Percentiles rank a stretch among this genome's conserved stretches.
Evolutionary conservation across 1,140 invertebrate species (phyloP).

Genomic region (Scylla paramamosain): DNA sequence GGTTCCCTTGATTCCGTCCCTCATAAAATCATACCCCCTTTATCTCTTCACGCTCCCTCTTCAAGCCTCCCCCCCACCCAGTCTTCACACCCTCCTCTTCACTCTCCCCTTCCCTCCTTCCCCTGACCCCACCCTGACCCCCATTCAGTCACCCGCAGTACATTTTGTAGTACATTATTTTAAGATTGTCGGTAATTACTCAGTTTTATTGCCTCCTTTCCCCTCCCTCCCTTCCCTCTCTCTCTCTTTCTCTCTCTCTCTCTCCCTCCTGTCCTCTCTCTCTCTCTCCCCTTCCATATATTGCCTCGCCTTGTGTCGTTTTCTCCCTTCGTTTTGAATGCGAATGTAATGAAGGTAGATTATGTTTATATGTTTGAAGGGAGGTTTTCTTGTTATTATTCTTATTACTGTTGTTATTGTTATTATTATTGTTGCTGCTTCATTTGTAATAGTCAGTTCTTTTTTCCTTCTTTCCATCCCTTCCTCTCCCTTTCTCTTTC

Average conservation of each 20-base stretch:
- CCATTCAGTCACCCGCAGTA: background rate
- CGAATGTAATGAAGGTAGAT: background rate
- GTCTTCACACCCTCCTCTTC: too few relatives aligned
- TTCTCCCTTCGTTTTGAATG: background rate
- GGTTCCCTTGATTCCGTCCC: background rate
- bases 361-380: background rate
- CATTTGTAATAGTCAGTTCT: background rate
- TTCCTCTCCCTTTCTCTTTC: background rate
- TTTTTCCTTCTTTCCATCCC: background rate
- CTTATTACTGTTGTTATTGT: background rate
- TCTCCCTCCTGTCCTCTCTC: background rate
- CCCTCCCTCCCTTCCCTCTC: background rate
- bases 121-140: background rate
- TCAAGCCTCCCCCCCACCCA: too few relatives aligned
- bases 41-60: background rate
- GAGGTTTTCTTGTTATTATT: background rate
- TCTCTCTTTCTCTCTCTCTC: slow-evolving; percentile 7
- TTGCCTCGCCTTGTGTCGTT: background rate
- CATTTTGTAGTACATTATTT: background rate
- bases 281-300: background rate
- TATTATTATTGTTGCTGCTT: background rate
- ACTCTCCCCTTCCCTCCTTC: too few relatives aligned
- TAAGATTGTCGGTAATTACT: background rate
- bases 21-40: background rate
- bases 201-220: background rate